A percentile compares a stretch with the other conserved stretches of the same genome.
phyloP scores from a whole-genome alignment of 2,888 invertebrate species.

The Morpho deidamia region DNA sequence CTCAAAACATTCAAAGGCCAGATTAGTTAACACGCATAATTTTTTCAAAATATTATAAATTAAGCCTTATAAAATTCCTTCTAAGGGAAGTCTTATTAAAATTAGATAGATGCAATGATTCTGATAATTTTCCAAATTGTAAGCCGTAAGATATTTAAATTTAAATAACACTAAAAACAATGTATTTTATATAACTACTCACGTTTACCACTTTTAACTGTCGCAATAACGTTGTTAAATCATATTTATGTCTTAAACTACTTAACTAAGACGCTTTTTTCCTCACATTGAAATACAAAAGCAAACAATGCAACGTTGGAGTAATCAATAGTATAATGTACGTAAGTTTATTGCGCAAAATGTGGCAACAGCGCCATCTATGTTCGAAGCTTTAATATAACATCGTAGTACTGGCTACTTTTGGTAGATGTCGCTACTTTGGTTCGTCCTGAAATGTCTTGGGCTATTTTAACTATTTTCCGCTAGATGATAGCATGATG shows the following conservation, averaged over 20 bases:
- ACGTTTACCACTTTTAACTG: too few relatives aligned
- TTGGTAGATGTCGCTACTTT: conserved; percentile 31
- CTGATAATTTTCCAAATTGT: too few relatives aligned
- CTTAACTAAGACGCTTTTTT: conserved; percentile 16
- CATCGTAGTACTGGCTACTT: conserved; percentile 28
- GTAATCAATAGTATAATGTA: conserved; percentile 23
- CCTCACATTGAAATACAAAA: conserved; percentile 17
- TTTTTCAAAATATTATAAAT: too few relatives aligned
- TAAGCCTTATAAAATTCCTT: too few relatives aligned
- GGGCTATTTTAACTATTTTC: conserved; percentile 21
- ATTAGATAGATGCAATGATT: too few relatives aligned
- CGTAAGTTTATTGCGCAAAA: conserved; percentile 14
- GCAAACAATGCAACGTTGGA: conserved; percentile 6
- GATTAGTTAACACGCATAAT: too few relatives aligned
- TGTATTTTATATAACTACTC: too few relatives aligned
- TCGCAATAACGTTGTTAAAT: too few relatives aligned
- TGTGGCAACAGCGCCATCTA: conserved; percentile 51
- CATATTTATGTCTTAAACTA: background rate
- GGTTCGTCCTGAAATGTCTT: background rate
- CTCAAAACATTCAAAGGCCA: too few relatives aligned
- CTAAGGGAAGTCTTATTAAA: too few relatives aligned
- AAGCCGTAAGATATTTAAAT: too few relatives aligned
- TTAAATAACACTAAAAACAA: too few relatives aligned
- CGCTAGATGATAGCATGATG: conserved; percentile 39
- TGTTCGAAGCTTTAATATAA: conserved; percentile 8